These are phyloP conservation scores for Alauda arvensis DNA, from an alignment of 2,797 vertebrate genomes.

Conservation along the genomic window DNA sequence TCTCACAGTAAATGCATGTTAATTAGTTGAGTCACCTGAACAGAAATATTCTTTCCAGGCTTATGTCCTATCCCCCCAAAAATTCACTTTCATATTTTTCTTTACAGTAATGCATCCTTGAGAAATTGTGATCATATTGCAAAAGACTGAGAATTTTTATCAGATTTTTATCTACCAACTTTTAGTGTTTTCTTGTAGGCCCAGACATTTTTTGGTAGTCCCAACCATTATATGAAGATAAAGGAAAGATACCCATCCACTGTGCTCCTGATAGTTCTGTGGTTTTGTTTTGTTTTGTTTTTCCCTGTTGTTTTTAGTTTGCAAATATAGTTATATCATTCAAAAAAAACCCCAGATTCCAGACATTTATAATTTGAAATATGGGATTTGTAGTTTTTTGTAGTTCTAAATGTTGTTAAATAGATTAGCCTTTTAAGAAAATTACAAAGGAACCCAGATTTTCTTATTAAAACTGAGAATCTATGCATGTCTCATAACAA, in stretches of 20 bases:
- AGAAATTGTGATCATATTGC: not conserved
- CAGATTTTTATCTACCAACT: not conserved
- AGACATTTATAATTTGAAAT: not conserved
- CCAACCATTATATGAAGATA: not conserved
- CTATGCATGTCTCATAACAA: not conserved
- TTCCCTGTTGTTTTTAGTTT: not conserved
- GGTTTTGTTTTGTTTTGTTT: not conserved
- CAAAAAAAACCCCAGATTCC: not conserved
- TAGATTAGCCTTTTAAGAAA: not conserved
- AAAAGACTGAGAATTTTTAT: not conserved
- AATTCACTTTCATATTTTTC: not conserved
- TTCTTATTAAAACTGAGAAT: not conserved
- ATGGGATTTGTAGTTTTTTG: not conserved
- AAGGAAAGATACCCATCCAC: not conserved
- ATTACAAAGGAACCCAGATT: not conserved
- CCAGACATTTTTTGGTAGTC: not conserved
- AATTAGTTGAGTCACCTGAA: not conserved
- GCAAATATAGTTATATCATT: not conserved
- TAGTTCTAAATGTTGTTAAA: not conserved
- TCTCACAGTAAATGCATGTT: not conserved
- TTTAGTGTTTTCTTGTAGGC: not conserved
- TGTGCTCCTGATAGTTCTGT: not conserved
- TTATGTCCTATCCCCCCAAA: not conserved
- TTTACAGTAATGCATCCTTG: not conserved
- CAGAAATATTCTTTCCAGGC: not conserved